Evolutionary conservation across 2,113 vertebrate genomes (phyloP), one percentile per base, ranked within the genome.

Genomic region (Podilymbus podiceps): DNA sequence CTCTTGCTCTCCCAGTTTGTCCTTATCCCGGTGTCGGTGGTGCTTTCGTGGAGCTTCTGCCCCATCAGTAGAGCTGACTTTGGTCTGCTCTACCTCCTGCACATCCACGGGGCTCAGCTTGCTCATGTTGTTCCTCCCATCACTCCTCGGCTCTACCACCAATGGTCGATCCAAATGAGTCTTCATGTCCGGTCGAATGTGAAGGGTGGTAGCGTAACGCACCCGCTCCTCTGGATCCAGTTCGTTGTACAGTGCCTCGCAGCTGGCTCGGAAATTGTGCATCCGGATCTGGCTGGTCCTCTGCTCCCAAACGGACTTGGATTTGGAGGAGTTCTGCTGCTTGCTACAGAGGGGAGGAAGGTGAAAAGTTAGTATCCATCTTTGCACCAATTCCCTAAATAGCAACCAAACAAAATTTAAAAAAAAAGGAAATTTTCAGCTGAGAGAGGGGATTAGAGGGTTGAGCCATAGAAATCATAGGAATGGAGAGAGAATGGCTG

Each of bases 241-340:
- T 96, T 99, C 99, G 0, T 98, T 99, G 98, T 99, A 99, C 35
- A 99, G 98, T 0, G 99, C 99, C 96, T 99, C 99, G 0, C 98
- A 99, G 98, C 99, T 99, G 14, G 99, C 98, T 16, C 97, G 98
- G 88, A 99, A 97, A 97, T 99, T 99, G 97, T 99, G 99, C 91
- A 98, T 98, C 50, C 99, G 98, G 81, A 99, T 98, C 98, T 99
- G 98, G 64, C 98, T 98, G 93, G 99, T 98, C 85, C 98, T 98
- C 97, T 99, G 99, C 96, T 99, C 99, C 99, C 99, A 99, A 31
- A 99, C 98, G 0, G 99, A 99, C 97, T 99, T 99, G 8, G 98
- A 98, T 97, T 99, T 99, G 96, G 98, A 90, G 7, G 99, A 98
- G 85, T 98, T 99, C 95, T 99, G 99, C 98, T 99, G 99, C 97